A percentile compares a stretch with the other conserved stretches of the same genome.
Evolutionary conservation across 1,140 invertebrate species (phyloP).

Genomic region (Semibalanus balanoides): DNA sequence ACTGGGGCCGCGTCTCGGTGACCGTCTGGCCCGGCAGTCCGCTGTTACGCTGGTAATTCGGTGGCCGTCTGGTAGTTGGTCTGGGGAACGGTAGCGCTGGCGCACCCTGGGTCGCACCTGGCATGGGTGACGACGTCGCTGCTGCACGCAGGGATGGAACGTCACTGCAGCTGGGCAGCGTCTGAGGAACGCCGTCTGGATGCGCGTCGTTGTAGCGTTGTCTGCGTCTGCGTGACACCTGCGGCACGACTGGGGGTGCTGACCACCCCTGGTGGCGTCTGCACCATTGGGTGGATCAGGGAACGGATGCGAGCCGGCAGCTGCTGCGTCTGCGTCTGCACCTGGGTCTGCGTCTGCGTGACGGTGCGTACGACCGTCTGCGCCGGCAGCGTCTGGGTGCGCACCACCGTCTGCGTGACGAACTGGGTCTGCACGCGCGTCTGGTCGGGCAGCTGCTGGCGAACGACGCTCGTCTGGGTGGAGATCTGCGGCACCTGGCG

Average conservation of each 20-base stretch:
- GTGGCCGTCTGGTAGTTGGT: constrained; percentile 14
- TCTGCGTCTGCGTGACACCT: constrained; percentile 14
- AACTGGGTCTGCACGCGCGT: constrained; percentile 14
- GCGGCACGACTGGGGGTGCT: constrained; percentile 13
- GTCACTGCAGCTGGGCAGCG: too few relatives aligned
- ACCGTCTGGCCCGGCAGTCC: constrained; percentile 9
- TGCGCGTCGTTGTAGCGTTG: too few relatives aligned
- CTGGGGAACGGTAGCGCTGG: constrained; percentile 10
- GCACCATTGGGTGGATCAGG: constrained; percentile 14
- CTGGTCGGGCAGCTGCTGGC: constrained; percentile 3
- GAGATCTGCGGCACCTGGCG: constrained; percentile 10
- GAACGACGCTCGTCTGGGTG: constrained; percentile 15
- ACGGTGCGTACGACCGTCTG: constrained; percentile 11
- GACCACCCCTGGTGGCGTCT: constrained; percentile 14
- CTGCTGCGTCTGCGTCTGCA: constrained; percentile 13
- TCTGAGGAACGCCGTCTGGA: too few relatives aligned
- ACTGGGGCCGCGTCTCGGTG: constrained; percentile 9
- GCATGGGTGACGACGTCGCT: constrained; percentile 9
- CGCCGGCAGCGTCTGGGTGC: constrained; percentile 12
- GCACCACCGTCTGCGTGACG: constrained; percentile 16
- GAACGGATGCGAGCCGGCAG: constrained; percentile 12
- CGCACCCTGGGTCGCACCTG: constrained; percentile 8
- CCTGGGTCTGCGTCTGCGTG: constrained; percentile 14
- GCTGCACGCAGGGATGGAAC: too few relatives aligned
- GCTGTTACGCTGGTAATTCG: constrained; percentile 8